Conservation (phyloP, 1,140 invertebrate genomes). For the Listronotus bonariensis region DNA sequence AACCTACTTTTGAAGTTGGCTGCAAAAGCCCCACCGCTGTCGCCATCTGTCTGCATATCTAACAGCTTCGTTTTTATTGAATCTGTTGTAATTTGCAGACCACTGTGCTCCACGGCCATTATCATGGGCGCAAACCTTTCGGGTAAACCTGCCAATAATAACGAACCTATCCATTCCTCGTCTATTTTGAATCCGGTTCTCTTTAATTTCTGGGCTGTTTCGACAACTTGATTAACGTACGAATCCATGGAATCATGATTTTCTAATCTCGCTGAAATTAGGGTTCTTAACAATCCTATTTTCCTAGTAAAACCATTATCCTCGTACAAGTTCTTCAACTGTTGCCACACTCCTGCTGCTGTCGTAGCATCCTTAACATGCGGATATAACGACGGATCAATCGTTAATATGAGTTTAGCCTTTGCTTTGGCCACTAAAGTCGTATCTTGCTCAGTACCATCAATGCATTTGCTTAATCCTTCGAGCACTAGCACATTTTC, state of each 20-base stretch:
- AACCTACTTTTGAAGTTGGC: too few species aligned
- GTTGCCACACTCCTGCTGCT: too few species aligned
- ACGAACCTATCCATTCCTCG: slow-evolving; percentile 51
- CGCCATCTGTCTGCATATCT: slow-evolving; percentile 10
- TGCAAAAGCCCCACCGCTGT: too few species aligned
- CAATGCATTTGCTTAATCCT: too few species aligned
- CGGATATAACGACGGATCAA: too few species aligned
- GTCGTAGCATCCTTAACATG: too few species aligned
- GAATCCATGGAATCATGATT: slow-evolving; percentile 37
- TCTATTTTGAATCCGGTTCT: slow-evolving; percentile 43
- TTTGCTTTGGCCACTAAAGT: too few species aligned
- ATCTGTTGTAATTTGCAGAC: slow-evolving; percentile 33
- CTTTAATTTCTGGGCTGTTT: slow-evolving; percentile 36
- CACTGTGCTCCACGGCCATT: slow-evolving; percentile 49
- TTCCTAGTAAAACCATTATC: slow-evolving; percentile 29
- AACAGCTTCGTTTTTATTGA: slow-evolving; percentile 38
- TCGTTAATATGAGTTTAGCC: too few species aligned
- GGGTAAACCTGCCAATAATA: slow-evolving; percentile 51
- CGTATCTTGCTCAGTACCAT: too few species aligned
- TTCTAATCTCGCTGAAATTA: slow-evolving; percentile 36
- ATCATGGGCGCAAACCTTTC: slow-evolving; percentile 52
- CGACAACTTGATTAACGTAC: slow-evolving; percentile 40
- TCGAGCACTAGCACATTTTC: too few species aligned
- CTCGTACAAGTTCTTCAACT: too few species aligned
- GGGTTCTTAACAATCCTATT: slow-evolving; percentile 36